Evolutionary conservation across 30 jellyfish, hydroid and myxozoan genomes (phyloP).

Genomic region (Aurelia aurita complex sp. Pacific): DNA sequence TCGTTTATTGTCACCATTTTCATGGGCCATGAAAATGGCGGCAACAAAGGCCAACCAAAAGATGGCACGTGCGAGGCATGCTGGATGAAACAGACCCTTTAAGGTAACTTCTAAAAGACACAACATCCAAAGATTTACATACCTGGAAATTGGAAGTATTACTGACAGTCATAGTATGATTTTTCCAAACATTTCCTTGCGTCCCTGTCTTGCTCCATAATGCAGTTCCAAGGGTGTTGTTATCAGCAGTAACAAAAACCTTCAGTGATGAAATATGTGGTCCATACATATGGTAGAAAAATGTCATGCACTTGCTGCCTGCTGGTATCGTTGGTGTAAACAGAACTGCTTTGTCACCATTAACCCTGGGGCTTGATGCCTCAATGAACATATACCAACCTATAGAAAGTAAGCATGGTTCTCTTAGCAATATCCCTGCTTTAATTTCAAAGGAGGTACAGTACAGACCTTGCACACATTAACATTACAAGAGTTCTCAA

Average conservation of each 20-base stretch:
- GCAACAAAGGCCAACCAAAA: too few species aligned
- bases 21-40: too few species aligned
- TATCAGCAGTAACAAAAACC: slow-evolving; percentile 58
- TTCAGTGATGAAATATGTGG: slow-evolving; percentile 80
- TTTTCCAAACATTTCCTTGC: slow-evolving; percentile 81
- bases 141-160: slow-evolving; percentile 64
- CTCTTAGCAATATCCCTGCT: too few species aligned
- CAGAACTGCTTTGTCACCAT: slow-evolving; percentile 82
- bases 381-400: slow-evolving; percentile 87
- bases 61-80: too few species aligned
- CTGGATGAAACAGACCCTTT: too few species aligned
- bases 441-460: too few species aligned
- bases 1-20: too few species aligned
- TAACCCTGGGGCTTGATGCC: slow-evolving; percentile 67
- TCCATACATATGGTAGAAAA: slow-evolving; percentile 94
- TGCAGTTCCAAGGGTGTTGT: slow-evolving; percentile 61
- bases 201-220: slow-evolving; percentile 77
- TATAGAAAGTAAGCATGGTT: neutral
- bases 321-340: slow-evolving; percentile 64
- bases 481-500: too few species aligned
- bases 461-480: too few species aligned
- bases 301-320: slow-evolving; percentile 75
- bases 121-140: too few species aligned
- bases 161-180: slow-evolving; percentile 56
- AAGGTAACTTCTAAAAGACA: too few species aligned